Percentiles rank a stretch among this genome's conserved stretches.
Conservation (phyloP, 1,140 invertebrate genomes). For the Thaumatotibia leucotreta region DNA sequence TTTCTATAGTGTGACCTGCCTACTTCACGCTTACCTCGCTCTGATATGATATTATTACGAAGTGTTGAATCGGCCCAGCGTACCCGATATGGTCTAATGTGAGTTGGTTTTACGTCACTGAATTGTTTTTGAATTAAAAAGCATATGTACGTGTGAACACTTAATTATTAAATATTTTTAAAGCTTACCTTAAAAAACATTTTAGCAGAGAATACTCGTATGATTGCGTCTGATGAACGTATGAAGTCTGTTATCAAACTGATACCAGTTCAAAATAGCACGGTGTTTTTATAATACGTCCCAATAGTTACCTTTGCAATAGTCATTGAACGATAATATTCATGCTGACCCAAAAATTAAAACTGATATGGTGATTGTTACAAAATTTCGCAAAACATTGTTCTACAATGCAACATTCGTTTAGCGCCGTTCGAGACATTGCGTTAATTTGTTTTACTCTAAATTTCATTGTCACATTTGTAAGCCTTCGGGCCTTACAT, state of each 20-base stretch:
- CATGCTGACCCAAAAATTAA: background rate
- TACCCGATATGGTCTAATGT: too few species aligned
- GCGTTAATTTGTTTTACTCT: too few species aligned
- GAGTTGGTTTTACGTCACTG: too few species aligned
- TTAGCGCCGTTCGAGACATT: background rate
- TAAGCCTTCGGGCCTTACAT: too few species aligned
- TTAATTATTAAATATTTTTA: too few species aligned
- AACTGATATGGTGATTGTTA: background rate
- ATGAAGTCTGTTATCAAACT: constrained; percentile 33
- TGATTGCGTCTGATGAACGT: constrained; percentile 20
- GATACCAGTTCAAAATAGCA: constrained; percentile 35
- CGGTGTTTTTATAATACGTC: constrained; percentile 48
- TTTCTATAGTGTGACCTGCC: too few species aligned
- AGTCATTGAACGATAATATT: background rate
- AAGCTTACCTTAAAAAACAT: constrained; percentile 43
- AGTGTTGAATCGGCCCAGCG: too few species aligned
- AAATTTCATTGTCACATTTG: too few species aligned
- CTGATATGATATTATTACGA: too few species aligned
- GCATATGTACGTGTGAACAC: too few species aligned
- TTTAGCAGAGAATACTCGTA: constrained; percentile 15
- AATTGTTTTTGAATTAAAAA: too few species aligned
- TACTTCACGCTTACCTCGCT: too few species aligned
- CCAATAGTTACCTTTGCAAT: background rate
- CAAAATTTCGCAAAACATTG: background rate
- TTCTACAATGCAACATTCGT: background rate